Percentiles rank a stretch among this genome's conserved stretches.
Evolutionary conservation across 2,888 invertebrate species (phyloP).

Genomic region (Allacma fusca): DNA sequence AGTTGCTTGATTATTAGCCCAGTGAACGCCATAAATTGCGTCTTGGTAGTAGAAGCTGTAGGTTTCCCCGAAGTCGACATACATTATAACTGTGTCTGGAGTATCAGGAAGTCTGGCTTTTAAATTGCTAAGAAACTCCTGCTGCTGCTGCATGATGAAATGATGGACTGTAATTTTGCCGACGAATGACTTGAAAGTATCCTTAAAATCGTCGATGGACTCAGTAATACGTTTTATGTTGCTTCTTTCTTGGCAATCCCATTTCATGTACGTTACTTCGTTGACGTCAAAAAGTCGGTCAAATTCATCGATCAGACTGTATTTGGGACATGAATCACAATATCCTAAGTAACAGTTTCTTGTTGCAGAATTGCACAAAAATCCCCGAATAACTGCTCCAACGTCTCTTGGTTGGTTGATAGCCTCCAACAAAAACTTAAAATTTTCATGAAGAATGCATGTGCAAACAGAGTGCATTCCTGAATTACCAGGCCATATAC

Average conservation of each 20-base stretch:
- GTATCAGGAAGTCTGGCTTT: not conserved
- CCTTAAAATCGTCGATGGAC: too few species aligned
- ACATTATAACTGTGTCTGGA: not conserved
- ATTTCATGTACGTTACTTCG: not conserved
- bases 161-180: conserved; percentile 3
- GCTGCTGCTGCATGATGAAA: conserved; percentile 17
- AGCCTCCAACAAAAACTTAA: conserved; percentile 1
- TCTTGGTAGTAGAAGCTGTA: conserved; percentile 27
- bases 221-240: too few species aligned
- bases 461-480: conserved; percentile 1
- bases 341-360: not conserved
- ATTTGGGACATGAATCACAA: not conserved
- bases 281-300: too few species aligned
- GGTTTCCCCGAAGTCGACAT: conserved; percentile 34
- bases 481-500: not conserved
- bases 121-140: not conserved
- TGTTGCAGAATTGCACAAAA: not conserved
- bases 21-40: conserved; percentile 26
- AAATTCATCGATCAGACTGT: not conserved
- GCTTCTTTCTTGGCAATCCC: too few species aligned
- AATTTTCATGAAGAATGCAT: conserved; percentile 22
- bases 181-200: not conserved
- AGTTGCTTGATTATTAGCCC: conserved; percentile 34
- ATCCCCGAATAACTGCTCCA: not conserved
- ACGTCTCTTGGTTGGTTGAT: not conserved